Conservation (phyloP, 2,888 invertebrate genomes). For the Coelinius sp. region DNA sequence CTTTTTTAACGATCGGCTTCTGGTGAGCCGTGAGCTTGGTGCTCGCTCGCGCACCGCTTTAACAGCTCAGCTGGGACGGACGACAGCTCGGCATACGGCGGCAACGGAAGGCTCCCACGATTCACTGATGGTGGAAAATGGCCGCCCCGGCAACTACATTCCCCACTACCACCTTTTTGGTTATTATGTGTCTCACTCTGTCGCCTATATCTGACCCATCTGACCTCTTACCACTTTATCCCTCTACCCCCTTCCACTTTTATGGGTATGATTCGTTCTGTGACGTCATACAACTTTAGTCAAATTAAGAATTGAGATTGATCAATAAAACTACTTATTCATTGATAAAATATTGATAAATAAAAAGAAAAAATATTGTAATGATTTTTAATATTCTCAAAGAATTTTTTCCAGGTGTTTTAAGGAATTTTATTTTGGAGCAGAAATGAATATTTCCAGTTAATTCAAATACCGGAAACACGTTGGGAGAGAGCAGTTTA, state of each 20-base stretch:
- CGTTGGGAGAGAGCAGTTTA: not conserved
- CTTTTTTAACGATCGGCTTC: slow-evolving; percentile 16
- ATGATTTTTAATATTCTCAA: too few relatives aligned
- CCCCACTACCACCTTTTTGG: slow-evolving; percentile 15
- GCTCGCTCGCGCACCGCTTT: slow-evolving; percentile 51
- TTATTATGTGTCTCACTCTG: not conserved
- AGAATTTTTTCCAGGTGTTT: too few relatives aligned
- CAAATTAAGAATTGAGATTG: too few relatives aligned
- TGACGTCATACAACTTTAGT: too few relatives aligned
- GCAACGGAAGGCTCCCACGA: slow-evolving; percentile 58
- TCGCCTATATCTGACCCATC: not conserved
- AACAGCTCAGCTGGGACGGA: slow-evolving; percentile 63
- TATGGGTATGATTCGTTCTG: too few relatives aligned
- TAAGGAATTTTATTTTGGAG: not conserved
- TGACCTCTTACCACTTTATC: not conserved
- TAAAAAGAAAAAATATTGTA: too few relatives aligned
- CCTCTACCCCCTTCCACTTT: not conserved
- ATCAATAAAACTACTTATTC: too few relatives aligned
- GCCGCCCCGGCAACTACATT: slow-evolving; percentile 50
- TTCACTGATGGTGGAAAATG: slow-evolving; percentile 57
- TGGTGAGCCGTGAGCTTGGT: slow-evolving; percentile 27
- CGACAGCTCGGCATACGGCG: slow-evolving; percentile 59
- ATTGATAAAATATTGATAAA: too few relatives aligned
- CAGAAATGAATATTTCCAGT: not conserved
- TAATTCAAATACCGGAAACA: not conserved